Conservation (phyloP, 1,140 invertebrate species). For the Odontomachus brunneus region DNA sequence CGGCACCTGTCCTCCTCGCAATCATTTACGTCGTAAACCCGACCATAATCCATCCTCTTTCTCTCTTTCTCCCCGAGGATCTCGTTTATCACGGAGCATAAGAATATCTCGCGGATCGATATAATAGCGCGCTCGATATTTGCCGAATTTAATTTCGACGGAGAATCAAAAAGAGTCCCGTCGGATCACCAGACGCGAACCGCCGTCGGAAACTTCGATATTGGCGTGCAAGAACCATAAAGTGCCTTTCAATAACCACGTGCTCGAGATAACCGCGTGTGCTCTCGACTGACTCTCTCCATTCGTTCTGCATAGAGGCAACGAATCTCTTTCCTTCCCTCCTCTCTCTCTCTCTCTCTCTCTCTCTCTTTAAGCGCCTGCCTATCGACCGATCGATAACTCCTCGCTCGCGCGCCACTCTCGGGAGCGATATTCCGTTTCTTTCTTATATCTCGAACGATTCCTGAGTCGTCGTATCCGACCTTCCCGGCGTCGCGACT, state of each 20-base stretch:
- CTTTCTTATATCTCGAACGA: slow-evolving; percentile 16
- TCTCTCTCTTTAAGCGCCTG: too few relatives aligned
- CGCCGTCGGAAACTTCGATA: slow-evolving; percentile 17
- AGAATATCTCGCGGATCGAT: neutral
- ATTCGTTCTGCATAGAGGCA: slow-evolving; percentile 21
- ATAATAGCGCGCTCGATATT: neutral
- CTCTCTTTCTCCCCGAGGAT: too few relatives aligned
- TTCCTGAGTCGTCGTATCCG: slow-evolving; percentile 9
- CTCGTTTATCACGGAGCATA: neutral
- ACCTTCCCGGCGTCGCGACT: neutral
- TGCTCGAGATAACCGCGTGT: slow-evolving; percentile 52
- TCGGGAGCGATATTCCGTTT: slow-evolving; percentile 22
- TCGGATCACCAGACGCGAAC: neutral
- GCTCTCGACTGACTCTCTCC: slow-evolving; percentile 8
- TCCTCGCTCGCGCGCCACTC: neutral
- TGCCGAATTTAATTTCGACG: slow-evolving; percentile 20
- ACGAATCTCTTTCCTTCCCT: neutral
- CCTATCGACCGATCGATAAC: slow-evolving; percentile 36
- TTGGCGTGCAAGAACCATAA: slow-evolving; percentile 2
- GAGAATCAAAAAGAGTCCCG: neutral
- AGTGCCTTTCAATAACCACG: slow-evolving; percentile 34
- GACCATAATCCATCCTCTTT: too few relatives aligned
- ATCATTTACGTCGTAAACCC: too few relatives aligned
- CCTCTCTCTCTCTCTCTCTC: too few relatives aligned
- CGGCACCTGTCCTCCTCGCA: neutral